These are phyloP conservation scores for Sus scrofa DNA, from an alignment of 2,113 vertebrate species.

Conservation along the genomic window T2T-Sscrofa CM000817.6:173440001-173440500, in stretches of 20 bases:
- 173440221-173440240: background rate
- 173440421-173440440: too few relatives aligned
- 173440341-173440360: background rate
- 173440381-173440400: background rate
- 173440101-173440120: background rate
- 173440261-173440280: conserved; percentile 45
- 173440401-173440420: too few relatives aligned
- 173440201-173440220: background rate
- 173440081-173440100: background rate
- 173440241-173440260: background rate
- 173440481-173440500: too few relatives aligned
- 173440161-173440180: background rate
- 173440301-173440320: conserved; percentile 12
- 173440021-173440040: conserved; percentile 35
- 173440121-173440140: background rate
- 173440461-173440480: too few relatives aligned
- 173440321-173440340: conserved; percentile 25
- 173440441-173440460: too few relatives aligned
- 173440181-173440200: background rate
- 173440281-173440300: background rate
- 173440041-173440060: conserved; percentile 5
- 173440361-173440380: background rate
- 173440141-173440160: background rate
- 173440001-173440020: conserved; percentile 48
- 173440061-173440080: background rate